Evolutionary conservation across 2,797 vertebrate species (phyloP), one percentile per base, ranked within the genome.

Genomic region (Microctenopoma stevenorrisi): DNA sequence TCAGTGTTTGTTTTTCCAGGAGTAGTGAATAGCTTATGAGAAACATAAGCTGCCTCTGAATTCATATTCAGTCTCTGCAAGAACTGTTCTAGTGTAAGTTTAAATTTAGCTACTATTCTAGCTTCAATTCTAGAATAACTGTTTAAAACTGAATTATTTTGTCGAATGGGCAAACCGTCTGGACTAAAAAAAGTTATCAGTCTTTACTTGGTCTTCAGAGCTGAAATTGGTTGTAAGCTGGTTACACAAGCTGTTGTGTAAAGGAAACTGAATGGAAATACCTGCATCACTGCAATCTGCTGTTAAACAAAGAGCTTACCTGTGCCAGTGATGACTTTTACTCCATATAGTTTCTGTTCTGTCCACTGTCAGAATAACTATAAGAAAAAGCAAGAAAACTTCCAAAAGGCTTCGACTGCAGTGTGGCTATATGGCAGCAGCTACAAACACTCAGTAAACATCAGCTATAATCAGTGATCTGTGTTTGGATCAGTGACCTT

Each of bases 281-380:
- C 82, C 86, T 85, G 72, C 79, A 90, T 91, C 78, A 44, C 87
- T 48, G 55, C 62, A 85, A 84, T 84, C 83, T 76, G 81, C 47
- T 70, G 64, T 35, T 16, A 49, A 54, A 80, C 56, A 63, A 42
- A 74, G 72, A 42, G 62, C 85, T 89, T 78, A 88, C 88, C 87
- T 81, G 74, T 47, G 56, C 54, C 30, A 7, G 57, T 5, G 14
- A 26, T 8, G 65, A 56, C 22, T 81, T 64, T 43, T 33, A 56
- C 57, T 86, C 86, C 83, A 85, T 81, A 85, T 80, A 77, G 81
- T 70, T 81, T 43, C 54, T 18, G 26, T 48, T 47, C 53, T 22
- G 7, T 49, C 30, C 42, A 35, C 26, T 73, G 54, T 77, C 35
- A 33, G 65, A 74, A 76, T 30, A 67, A 71, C 25, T 56, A 61